phyloP scores from a whole-genome alignment of 2,113 vertebrate genomes.

The Myodes glareolus region DNA sequence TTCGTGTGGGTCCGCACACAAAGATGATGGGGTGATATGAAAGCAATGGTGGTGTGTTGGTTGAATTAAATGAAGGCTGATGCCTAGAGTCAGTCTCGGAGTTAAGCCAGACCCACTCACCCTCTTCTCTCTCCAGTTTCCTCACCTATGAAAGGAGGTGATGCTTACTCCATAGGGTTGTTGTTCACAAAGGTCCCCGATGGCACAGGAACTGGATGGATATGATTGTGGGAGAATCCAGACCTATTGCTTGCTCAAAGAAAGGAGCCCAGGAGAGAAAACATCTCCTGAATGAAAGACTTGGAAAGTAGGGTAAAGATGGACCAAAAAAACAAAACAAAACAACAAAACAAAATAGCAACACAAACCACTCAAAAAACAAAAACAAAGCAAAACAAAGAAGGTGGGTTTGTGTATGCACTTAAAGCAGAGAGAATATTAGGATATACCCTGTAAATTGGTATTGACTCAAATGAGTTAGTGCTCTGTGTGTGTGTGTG shows the following conservation, averaged over 20 bases:
- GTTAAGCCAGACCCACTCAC: background rate
- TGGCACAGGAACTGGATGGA: background rate
- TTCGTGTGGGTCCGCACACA: background rate
- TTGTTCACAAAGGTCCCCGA: background rate
- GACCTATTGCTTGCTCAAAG: background rate
- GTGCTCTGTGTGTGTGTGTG: too few relatives aligned
- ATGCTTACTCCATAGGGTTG: background rate
- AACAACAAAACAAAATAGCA: background rate
- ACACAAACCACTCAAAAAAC: too few relatives aligned
- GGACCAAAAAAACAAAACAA: background rate
- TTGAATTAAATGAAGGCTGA: conserved; percentile 13
- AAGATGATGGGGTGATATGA: background rate
- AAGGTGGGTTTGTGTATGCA: background rate
- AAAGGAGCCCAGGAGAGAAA: background rate
- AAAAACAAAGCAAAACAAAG: background rate
- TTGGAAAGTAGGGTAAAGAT: background rate
- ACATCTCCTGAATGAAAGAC: background rate
- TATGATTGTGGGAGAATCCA: background rate
- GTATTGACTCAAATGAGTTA: background rate
- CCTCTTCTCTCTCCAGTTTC: background rate
- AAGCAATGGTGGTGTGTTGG: background rate
- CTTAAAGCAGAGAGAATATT: background rate
- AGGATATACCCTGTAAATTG: background rate
- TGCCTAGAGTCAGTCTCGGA: conserved; percentile 7
- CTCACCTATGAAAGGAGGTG: background rate